Base-by-base conservation (phyloP, 2,113 vertebrate species). In the Glaucomys volans region DNA sequence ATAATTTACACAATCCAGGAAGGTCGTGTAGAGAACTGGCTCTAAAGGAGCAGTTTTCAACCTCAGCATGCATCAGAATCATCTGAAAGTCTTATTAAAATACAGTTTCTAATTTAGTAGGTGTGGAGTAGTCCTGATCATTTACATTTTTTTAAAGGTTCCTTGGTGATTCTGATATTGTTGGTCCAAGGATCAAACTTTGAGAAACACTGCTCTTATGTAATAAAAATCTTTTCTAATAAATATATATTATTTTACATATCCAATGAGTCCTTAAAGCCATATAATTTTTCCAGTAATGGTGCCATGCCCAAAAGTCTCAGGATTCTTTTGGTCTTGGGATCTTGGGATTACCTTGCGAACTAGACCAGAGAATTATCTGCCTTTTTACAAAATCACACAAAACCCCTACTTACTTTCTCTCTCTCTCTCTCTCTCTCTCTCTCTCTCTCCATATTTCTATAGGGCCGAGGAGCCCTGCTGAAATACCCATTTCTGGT, bases 71-170 rank as follows among this genome's bases (percentile, higher is more conserved):
- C 17, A 32, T 74, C 52, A 69, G 16, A 86, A 62, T 94, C 40
- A 83, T 22, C 28, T 86, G 40, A 17, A 93, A 81, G 37, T 0
- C 59, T 40, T 52, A 35, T 66, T 83, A 84, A 59, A 93, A 40
- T 22, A 57, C 30, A 62, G 8, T 69, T 74, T 80, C 24, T 83
- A 89, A 72, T 66, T 94, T 59, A 95, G 14, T 28, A 80, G 47
- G 30, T n/a, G 2, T 71, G 30, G 30, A 1, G 14, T n/a, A 64
- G 24, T 2, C 22, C 37, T 40, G n/a, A 82, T 71, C 4, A 67
- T 52, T 90, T 85, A 69, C 32, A 72, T 52, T 90, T 92, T 92
- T 84, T 71, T 87, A 50, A 8, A 24, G 20, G 22, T 74, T 90
- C 40, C 20, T n/a, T 50, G 37, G 3, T 57, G 35, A 82, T 77